Base-by-base conservation (phyloP, 2,113 vertebrate genomes). In the Spermophilus dauricus region DNA sequence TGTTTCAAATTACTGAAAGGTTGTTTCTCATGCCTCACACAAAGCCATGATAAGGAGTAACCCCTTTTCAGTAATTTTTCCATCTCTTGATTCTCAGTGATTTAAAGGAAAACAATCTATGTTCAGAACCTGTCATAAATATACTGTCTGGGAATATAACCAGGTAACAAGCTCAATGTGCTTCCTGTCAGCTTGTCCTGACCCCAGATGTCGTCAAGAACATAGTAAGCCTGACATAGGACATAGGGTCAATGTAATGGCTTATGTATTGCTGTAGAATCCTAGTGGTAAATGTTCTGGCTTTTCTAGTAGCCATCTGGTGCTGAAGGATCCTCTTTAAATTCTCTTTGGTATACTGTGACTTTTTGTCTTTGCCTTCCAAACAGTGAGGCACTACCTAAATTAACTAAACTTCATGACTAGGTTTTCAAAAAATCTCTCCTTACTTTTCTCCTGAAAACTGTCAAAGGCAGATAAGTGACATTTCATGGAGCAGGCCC, bases 181-280 rank as follows among this genome's bases (percentile, higher is more conserved):
- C 8, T 32, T 48, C 14, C 63, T 39, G 8, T 45, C 9, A 30
- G 9, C 17, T 63, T 48, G 22, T 32, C 30, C 45, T 89, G 11
- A 18, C 0, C 4, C 5, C 2, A 8, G 2, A 6, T n/a, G 5
- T 76, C 5, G 30, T 16, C 6, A 75, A 30, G 5, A 58, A 5
- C 5, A 30, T 4, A 42, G 37, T 17, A 26, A 22, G 24, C 24
- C 39, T 17, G 12, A 51, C 10, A 16, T 2, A 0, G 3, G 1
- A 51, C 10, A 20, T 2, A 0, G 3, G 1, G 11, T 18, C 2
- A 0, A 11, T 28, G 1, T n/a, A 69, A 53, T 70, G 37, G 4
- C 1, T 39, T 2, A 3, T 85, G 20, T 45, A 9, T 69, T 13
- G 20, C 1, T 16, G 42, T 16, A 24, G 20, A 11, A 86, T 14